These are phyloP conservation scores for Calidris pygmaea DNA, from an alignment of 2,113 vertebrate species.

Conservation along the genomic window DNA sequence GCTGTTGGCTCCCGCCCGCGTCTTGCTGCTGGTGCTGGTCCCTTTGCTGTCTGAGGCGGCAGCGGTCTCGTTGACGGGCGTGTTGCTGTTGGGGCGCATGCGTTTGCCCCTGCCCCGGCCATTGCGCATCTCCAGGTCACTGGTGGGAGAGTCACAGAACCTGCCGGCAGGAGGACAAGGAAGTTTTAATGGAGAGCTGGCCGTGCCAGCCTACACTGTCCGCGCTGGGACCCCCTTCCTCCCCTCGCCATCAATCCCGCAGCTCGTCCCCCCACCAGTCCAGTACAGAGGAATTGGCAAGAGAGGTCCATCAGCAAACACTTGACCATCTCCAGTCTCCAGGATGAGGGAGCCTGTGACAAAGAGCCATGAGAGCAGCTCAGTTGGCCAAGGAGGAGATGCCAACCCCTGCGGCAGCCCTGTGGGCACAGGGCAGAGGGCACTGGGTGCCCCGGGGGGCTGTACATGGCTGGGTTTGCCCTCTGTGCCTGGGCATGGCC, in stretches of 20 bases:
- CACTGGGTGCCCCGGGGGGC: fast-evolving
- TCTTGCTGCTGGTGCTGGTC: conserved; percentile 89
- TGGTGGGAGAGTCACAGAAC: conserved; percentile 98
- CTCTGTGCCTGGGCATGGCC: neutral
- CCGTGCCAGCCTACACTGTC: fast-evolving
- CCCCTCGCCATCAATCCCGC: fast-evolving
- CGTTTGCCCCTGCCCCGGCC: conserved; percentile 95
- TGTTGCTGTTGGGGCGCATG: conserved; percentile 94
- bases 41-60: conserved; percentile 91
- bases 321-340: neutral
- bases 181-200: neutral
- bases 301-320: neutral
- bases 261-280: fast-evolving
- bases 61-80: conserved; percentile 86
- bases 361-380: neutral
- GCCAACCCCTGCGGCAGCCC: neutral
- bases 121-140: conserved; percentile 96
- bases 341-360: neutral
- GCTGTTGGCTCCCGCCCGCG: conserved; percentile 90
- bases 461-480: fast-evolving
- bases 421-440: fast-evolving
- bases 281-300: neutral
- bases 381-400: neutral
- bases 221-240: neutral
- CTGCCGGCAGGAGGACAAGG: conserved; percentile 68